Conservation (phyloP, 2,113 vertebrate genomes). For the Ia io region DNA sequence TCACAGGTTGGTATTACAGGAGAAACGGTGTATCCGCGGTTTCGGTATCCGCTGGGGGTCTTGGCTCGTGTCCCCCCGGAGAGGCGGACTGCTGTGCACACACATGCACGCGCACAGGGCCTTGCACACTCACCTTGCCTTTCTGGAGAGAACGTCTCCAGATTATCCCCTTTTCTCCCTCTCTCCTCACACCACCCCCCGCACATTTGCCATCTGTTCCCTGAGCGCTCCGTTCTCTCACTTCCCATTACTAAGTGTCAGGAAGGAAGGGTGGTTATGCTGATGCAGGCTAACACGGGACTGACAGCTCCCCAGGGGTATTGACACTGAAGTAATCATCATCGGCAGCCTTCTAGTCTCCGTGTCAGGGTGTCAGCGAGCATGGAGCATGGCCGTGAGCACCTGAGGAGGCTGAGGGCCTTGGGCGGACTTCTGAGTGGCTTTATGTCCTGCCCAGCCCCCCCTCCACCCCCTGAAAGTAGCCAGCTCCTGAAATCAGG, state of each 20-base stretch:
- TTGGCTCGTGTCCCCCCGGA: neutral
- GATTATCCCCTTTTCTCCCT: neutral
- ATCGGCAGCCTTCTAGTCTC: neutral
- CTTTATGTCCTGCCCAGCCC: neutral
- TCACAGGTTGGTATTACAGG: neutral
- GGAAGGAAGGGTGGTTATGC: neutral
- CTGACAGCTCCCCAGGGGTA: neutral
- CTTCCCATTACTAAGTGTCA: neutral
- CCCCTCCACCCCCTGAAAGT: neutral
- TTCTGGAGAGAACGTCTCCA: neutral
- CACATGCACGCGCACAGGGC: accelerated
- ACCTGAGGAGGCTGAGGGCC: neutral
- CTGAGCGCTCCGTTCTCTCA: neutral
- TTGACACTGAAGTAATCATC: accelerated
- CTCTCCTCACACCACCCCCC: neutral
- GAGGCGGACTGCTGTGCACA: no score
- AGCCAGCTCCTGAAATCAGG: neutral
- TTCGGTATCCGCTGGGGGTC: neutral
- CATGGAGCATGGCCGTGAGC: neutral
- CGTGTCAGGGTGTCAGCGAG: neutral
- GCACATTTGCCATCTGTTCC: neutral
- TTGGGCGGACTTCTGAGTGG: neutral
- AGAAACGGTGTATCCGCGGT: neutral
- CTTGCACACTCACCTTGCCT: neutral
- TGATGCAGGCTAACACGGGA: neutral